These are phyloP conservation scores for Gandaritis pyraliata DNA, from an alignment of 2,888 invertebrate species.

Conservation along the genomic window DNA sequence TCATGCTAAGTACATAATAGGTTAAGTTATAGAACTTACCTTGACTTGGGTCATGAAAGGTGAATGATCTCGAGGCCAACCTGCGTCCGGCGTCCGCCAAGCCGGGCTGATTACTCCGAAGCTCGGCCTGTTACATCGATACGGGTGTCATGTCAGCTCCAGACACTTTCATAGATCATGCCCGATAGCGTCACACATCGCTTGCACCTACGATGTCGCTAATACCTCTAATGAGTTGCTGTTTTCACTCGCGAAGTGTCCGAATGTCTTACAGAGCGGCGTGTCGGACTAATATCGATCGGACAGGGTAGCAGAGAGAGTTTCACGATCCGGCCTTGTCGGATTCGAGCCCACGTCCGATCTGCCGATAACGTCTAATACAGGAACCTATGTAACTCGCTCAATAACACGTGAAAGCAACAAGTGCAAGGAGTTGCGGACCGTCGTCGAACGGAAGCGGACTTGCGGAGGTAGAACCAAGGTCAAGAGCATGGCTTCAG, in stretches of 20 bases:
- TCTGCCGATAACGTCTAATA: conserved; percentile 67
- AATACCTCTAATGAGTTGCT: conserved; percentile 69
- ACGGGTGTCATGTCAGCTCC: conserved; percentile 14
- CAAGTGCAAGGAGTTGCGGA: conserved; percentile 66
- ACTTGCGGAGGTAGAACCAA: conserved; percentile 51
- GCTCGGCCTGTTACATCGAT: conserved; percentile 22
- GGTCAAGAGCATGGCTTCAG: conserved; percentile 67
- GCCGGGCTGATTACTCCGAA: conserved; percentile 10
- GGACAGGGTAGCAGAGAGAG: conserved; percentile 67
- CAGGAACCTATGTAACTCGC: conserved; percentile 60
- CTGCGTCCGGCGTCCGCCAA: conserved; percentile 5
- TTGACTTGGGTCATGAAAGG: conserved; percentile 4
- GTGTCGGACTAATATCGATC: conserved; percentile 66
- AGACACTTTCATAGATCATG: conserved; percentile 56
- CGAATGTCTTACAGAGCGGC: conserved; percentile 33
- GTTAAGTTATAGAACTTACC: neutral
- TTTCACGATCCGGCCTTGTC: conserved; percentile 48
- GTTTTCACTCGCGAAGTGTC: conserved; percentile 65
- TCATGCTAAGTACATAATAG: too few species aligned
- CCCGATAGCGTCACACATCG: conserved; percentile 57
- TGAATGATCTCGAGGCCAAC: conserved; percentile 1
- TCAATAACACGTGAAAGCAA: conserved; percentile 71
- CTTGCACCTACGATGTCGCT: conserved; percentile 59
- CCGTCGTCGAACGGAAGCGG: conserved; percentile 54
- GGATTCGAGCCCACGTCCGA: conserved; percentile 57